Evolutionary conservation across 2,113 vertebrate genomes (phyloP).

Genomic region (Motacilla tschutschensis): DNA sequence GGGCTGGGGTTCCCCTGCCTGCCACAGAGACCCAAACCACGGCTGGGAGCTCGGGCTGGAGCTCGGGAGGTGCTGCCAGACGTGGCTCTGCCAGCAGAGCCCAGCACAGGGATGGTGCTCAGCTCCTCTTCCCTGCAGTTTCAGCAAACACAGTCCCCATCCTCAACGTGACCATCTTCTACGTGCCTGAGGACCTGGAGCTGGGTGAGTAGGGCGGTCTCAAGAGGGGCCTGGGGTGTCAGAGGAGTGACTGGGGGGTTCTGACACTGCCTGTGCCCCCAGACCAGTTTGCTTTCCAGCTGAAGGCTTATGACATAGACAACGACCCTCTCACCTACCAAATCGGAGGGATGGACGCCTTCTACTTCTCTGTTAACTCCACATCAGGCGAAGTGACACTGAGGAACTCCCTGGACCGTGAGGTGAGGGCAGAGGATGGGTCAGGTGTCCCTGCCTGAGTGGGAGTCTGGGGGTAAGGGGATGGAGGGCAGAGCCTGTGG

Average conservation of each 20-base stretch:
- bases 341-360: not conserved
- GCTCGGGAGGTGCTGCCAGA: not conserved
- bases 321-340: not conserved
- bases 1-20: not conserved
- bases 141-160: conserved; percentile 39
- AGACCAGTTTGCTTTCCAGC: conserved; percentile 26
- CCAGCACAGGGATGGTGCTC: accelerated
- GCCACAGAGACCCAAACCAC: not conserved
- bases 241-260: accelerated
- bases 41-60: not conserved
- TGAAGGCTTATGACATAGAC: not conserved
- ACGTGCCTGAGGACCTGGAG: conserved; percentile 11
- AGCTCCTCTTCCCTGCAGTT: not conserved
- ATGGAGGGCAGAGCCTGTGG: not conserved
- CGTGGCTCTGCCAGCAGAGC: accelerated
- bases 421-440: not conserved
- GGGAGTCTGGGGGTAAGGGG: not conserved
- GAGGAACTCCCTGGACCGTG: conserved; percentile 8
- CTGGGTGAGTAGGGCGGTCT: not conserved
- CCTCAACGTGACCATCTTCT: not conserved
- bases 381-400: not conserved
- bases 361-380: not conserved
- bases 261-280: not conserved
- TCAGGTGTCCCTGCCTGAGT: not conserved
- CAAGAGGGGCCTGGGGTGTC: accelerated